Percentiles rank a stretch among this genome's conserved stretches.
Evolutionary conservation across 1,140 invertebrate species (phyloP).

Genomic region (Gryllus bimaculatus): DNA sequence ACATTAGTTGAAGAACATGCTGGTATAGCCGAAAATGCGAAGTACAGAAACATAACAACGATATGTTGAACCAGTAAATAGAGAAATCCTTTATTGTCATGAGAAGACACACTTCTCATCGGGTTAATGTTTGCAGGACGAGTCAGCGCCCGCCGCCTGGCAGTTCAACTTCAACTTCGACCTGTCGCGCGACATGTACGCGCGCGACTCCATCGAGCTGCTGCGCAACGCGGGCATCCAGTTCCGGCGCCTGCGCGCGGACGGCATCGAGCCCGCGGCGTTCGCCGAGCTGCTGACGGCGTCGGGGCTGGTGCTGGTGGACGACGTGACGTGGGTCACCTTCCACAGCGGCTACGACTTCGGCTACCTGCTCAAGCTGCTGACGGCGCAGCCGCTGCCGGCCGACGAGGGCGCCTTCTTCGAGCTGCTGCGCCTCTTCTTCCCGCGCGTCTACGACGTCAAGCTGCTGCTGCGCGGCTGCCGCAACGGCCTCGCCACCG

Average conservation of each 20-base stretch:
- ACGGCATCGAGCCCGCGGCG: slow-evolving; percentile 50
- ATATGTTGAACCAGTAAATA: too few relatives aligned
- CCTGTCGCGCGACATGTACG: slow-evolving; percentile 44
- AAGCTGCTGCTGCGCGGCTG: background rate
- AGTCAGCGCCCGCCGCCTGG: slow-evolving; percentile 33
- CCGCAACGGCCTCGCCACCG: background rate
- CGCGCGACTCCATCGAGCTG: slow-evolving; percentile 54
- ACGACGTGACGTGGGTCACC: slow-evolving; percentile 52
- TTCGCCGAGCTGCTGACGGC: slow-evolving; percentile 58
- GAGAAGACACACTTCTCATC: too few relatives aligned
- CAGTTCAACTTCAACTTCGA: slow-evolving; percentile 53
- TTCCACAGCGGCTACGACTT: slow-evolving; percentile 63
- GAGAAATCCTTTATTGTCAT: too few relatives aligned
- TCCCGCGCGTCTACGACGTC: slow-evolving; percentile 55
- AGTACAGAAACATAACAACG: too few relatives aligned
- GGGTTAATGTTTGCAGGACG: background rate
- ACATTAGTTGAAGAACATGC: too few relatives aligned
- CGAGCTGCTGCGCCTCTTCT: slow-evolving; percentile 47
- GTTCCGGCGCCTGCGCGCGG: slow-evolving; percentile 50
- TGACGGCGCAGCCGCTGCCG: slow-evolving; percentile 43
- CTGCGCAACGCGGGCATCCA: slow-evolving; percentile 51
- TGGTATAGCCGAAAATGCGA: too few relatives aligned
- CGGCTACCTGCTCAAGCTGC: slow-evolving; percentile 53
- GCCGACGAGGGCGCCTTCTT: slow-evolving; percentile 50
- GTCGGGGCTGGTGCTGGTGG: slow-evolving; percentile 52